A percentile compares a stretch with the other conserved stretches of the same genome.
Conservation (phyloP, 2,888 invertebrate genomes). For the Ophraella communa region DNA sequence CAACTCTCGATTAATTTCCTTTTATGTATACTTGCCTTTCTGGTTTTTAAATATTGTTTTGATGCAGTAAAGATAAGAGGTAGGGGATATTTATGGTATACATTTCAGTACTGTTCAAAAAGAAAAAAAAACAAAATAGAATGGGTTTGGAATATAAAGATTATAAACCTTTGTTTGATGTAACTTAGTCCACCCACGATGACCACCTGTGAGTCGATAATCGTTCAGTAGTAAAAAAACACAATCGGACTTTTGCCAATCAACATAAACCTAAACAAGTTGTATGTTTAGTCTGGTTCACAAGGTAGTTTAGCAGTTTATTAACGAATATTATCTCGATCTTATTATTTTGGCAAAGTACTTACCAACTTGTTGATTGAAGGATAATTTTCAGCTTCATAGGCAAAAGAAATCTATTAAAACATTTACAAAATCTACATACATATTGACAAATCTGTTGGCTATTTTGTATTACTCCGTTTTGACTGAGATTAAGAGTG, state of each 20-base stretch:
- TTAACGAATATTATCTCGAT: conserved; percentile 32
- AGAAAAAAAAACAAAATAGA: background rate
- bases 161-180: background rate
- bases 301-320: conserved; percentile 23
- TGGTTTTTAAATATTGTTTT: too few species aligned
- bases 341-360: too few species aligned
- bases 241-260: conserved; percentile 45
- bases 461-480: too few species aligned
- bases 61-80: background rate
- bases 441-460: too few species aligned
- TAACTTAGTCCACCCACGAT: conserved; percentile 16
- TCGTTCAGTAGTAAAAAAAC: conserved; percentile 36
- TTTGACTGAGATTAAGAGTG: too few species aligned
- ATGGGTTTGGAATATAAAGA: background rate
- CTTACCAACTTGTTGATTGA: too few species aligned
- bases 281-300: conserved; percentile 22
- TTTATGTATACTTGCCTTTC: too few species aligned
- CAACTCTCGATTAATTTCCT: too few species aligned
- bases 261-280: conserved; percentile 38
- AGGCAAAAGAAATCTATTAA: too few species aligned
- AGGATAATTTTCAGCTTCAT: too few species aligned
- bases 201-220: conserved; percentile 44
- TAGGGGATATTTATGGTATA: background rate
- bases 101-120: background rate
- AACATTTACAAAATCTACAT: too few species aligned